Base-by-base conservation (phyloP, 1,140 invertebrate genomes). In the Leptinotarsa lineolata region DNA sequence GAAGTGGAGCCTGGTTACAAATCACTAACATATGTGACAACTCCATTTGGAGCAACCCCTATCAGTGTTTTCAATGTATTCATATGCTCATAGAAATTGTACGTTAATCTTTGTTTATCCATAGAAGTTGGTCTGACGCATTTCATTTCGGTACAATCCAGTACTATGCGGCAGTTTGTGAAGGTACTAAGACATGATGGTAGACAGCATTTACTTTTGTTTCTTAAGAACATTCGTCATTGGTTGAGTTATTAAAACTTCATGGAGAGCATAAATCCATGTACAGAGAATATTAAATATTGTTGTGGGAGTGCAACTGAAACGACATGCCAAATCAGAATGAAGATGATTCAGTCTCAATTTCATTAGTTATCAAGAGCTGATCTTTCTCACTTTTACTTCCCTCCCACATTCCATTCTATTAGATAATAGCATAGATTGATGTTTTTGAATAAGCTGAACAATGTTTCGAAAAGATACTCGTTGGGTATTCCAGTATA, bases 91-190 rank as follows among this genome's bases (percentile, higher is more conserved):
- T 76, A 74, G 11, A 39, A 22, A 68, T 70, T 77, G 65, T 65
- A 74, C 20, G 70, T 77, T 13, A 24, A n/a, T n/a, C n/a, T n/a
- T n/a, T n/a, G n/a, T n/a, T n/a, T n/a, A n/a, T n/a, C n/a, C n/a
- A n/a, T n/a, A n/a, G n/a, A n/a, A n/a, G n/a, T n/a, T n/a, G n/a
- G n/a, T n/a, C n/a, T n/a, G n/a, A n/a, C n/a, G n/a, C n/a, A n/a
- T n/a, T n/a, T n/a, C n/a, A n/a, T n/a, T n/a, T n/a, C n/a, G n/a
- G n/a, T n/a, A n/a, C n/a, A n/a, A n/a, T n/a, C n/a, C n/a, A n/a
- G n/a, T n/a, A n/a, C n/a, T n/a, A n/a, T n/a, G n/a, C n/a, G n/a
- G 54, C 76, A 77, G 60, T 77, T 77, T 46, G 70, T 75, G 30
- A 77, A 77, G 4, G 61, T 58, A 63, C 44, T 72, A 66, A 75